These are phyloP conservation scores for Caenorhabditis sp. DNA, from an alignment of 2,888 invertebrate species.

Conservation along the genomic window DNA sequence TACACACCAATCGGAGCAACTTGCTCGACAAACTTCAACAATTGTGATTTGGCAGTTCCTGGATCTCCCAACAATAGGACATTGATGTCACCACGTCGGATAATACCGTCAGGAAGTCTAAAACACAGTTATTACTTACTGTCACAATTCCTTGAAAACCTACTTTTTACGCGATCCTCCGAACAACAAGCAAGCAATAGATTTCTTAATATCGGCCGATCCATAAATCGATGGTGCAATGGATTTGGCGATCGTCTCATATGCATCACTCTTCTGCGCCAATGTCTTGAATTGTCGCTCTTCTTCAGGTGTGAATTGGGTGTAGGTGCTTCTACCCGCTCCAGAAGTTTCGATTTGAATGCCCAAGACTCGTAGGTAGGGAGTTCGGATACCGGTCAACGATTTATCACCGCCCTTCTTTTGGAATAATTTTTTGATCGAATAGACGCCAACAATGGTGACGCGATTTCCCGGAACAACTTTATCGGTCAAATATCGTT, in stretches of 20 bases:
- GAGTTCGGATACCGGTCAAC: constrained; percentile 86
- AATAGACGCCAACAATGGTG: constrained; percentile 87
- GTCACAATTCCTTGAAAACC: constrained; percentile 7
- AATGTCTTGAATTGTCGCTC: constrained; percentile 73
- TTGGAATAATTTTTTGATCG: constrained; percentile 83
- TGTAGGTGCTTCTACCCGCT: constrained; percentile 57
- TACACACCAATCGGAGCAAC: constrained; percentile 76
- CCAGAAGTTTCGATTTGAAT: constrained; percentile 82
- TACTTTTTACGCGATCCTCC: constrained; percentile 80
- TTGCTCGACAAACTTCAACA: constrained; percentile 95
- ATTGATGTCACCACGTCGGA: constrained; percentile 95
- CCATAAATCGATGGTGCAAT: constrained; percentile 98
- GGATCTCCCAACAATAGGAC: constrained; percentile 93
- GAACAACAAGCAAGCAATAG: constrained; percentile 91
- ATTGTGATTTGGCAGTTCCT: constrained; percentile 98
- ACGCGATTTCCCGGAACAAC: constrained; percentile 87
- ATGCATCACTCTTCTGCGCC: constrained; percentile 85
- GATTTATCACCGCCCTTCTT: constrained; percentile 71
- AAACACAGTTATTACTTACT: constrained; percentile 4
- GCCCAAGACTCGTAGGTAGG: constrained; percentile 93
- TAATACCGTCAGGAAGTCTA: constrained; percentile 89
- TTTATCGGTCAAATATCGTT: constrained; percentile 81
- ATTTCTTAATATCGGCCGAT: constrained; percentile 91
- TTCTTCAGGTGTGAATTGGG: constrained; percentile 64
- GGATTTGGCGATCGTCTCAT: constrained; percentile 86